A percentile compares a stretch with the other conserved stretches of the same genome.
phyloP scores from a whole-genome alignment of 92 coral and sea anemone species.

The Actinernus sp. region DNA sequence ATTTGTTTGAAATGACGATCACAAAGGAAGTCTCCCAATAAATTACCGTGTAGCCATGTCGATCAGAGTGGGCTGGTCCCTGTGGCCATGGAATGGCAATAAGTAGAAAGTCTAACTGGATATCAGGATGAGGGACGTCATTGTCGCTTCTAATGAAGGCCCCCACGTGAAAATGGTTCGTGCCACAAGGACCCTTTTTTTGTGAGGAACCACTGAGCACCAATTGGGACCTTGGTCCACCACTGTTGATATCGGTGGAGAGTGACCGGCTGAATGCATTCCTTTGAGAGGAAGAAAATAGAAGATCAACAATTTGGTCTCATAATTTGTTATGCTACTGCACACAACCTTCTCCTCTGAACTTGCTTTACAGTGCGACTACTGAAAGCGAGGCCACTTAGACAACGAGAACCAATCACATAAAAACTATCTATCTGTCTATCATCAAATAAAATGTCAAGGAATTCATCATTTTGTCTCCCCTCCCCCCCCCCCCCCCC shows the following conservation, averaged over 20 bases:
- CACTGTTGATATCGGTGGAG: conserved; percentile 62
- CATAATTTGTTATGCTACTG: no score
- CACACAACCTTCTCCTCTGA: no score
- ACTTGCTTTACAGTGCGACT: no score
- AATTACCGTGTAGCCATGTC: conserved; percentile 18
- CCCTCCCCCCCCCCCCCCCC: no score
- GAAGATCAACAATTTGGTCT: background rate
- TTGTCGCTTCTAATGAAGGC: conserved; percentile 57
- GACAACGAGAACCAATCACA: no score
- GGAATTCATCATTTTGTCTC: no score
- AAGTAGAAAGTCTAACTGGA: conserved; percentile 74
- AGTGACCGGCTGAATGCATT: conserved; percentile 69
- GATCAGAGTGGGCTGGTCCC: background rate
- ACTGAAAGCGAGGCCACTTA: no score
- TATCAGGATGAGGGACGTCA: conserved; percentile 75
- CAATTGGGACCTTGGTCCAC: conserved; percentile 57
- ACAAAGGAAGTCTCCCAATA: no score
- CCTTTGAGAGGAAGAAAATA: conserved; percentile 6
- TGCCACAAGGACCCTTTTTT: conserved; percentile 60
- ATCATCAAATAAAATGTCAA: no score
- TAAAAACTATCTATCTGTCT: no score
- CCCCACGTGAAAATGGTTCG: conserved; percentile 68
- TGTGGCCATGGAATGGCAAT: conserved; percentile 16
- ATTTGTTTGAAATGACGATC: no score
- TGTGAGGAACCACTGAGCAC: conserved; percentile 74